phyloP scores from a whole-genome alignment of 2,113 vertebrate species.

The Pyxicephalus adspersus region DNA sequence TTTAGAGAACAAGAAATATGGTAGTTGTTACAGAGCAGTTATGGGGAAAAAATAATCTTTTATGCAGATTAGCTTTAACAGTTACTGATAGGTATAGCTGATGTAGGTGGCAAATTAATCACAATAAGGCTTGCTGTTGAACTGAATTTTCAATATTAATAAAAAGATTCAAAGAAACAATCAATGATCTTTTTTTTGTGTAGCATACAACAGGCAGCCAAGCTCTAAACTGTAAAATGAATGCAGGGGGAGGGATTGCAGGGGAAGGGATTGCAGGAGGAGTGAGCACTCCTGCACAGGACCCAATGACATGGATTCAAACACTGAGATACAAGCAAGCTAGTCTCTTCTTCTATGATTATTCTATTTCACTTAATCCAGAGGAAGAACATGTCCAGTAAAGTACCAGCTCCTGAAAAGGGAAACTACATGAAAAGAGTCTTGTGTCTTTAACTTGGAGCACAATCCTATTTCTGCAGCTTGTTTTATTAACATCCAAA shows the following conservation, averaged over 20 bases:
- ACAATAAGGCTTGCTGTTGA: neutral
- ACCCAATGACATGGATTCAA: slow-evolving; percentile 25
- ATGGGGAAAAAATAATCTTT: neutral
- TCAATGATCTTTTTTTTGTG: neutral
- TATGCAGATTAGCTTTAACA: no score
- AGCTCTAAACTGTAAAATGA: neutral
- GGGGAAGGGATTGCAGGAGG: slow-evolving; percentile 1
- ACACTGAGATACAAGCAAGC: neutral
- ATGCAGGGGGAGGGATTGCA: neutral
- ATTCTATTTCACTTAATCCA: neutral
- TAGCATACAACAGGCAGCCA: neutral
- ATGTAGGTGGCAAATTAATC: neutral
- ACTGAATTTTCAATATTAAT: neutral
- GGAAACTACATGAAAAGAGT: neutral
- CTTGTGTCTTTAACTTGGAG: neutral
- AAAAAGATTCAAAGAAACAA: neutral
- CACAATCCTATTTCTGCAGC: neutral
- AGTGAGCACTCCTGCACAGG: neutral
- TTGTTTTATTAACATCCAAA: neutral
- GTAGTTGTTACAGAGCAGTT: no score
- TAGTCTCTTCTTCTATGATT: neutral
- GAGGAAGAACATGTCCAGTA: neutral
- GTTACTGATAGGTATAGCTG: neutral
- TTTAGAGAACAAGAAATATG: neutral
- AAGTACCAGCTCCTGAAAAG: neutral